Evolutionary conservation across 1,140 invertebrate genomes (phyloP).

Genomic region (Drosophila mojavensis): DNA sequence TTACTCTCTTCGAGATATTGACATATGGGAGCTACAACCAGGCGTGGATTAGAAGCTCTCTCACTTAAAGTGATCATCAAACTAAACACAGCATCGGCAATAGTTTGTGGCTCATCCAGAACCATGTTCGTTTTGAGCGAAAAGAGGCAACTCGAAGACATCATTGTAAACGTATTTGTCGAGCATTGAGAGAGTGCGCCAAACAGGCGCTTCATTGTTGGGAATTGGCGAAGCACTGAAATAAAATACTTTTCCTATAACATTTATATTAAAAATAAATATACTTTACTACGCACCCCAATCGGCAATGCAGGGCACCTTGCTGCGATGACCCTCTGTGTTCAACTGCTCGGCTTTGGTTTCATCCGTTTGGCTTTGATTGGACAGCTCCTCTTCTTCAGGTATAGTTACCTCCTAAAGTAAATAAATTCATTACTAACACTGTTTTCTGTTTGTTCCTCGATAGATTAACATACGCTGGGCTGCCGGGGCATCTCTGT

Average conservation of each 20-base stretch:
- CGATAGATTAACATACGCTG: conserved; percentile 48
- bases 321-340: conserved; percentile 84
- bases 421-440: not conserved
- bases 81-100: conserved; percentile 93
- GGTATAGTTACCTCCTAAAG: conserved; percentile 77
- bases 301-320: conserved; percentile 89
- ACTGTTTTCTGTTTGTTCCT: no score
- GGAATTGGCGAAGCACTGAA: conserved; percentile 89
- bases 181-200: conserved; percentile 89
- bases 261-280: not conserved
- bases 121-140: conserved; percentile 84
- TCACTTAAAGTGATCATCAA: conserved; percentile 90
- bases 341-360: conserved; percentile 90
- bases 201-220: conserved; percentile 92
- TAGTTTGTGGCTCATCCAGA: conserved; percentile 85
- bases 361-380: conserved; percentile 90
- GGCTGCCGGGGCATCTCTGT: conserved; percentile 86
- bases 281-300: conserved; percentile 78
- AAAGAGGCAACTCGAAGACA: conserved; percentile 78
- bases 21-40: conserved; percentile 90
- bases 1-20: conserved; percentile 89
- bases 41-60: conserved; percentile 88
- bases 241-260: not conserved
- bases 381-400: conserved; percentile 79
- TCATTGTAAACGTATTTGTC: conserved; percentile 87